Percentiles rank a stretch among this genome's conserved stretches.
Conservation (phyloP, 2,888 invertebrate species). For the Timandra comae region DNA sequence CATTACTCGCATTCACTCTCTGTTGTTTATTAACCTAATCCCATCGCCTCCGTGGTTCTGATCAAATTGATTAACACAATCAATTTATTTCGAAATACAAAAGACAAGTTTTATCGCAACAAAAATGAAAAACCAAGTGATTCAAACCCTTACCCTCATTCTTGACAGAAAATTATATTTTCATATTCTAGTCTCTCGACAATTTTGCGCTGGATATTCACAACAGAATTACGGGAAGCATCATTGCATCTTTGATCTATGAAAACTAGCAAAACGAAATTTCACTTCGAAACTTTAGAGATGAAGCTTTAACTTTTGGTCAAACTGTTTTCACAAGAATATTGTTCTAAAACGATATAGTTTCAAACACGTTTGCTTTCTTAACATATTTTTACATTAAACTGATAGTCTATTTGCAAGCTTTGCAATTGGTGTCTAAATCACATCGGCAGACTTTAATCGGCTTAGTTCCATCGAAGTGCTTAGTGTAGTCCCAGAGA, state of each 20-base stretch:
- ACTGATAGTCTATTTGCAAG: slow-evolving; percentile 29
- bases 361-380: slow-evolving; percentile 5
- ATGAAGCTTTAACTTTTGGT: slow-evolving; percentile 24
- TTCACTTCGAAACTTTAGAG: slow-evolving; percentile 22
- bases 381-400: slow-evolving; percentile 4
- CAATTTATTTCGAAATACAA: too few species aligned
- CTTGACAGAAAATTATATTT: slow-evolving; percentile 11
- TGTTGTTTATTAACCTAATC: slow-evolving; percentile 20
- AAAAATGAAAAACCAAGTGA: too few species aligned
- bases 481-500: slow-evolving; percentile 50
- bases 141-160: too few species aligned
- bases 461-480: slow-evolving; percentile 45
- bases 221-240: slow-evolving; percentile 8
- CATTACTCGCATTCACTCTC: slow-evolving; percentile 15
- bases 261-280: slow-evolving; percentile 26
- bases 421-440: slow-evolving; percentile 39
- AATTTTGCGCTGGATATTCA: slow-evolving; percentile 4
- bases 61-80: slow-evolving; percentile 19
- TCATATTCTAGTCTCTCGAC: slow-evolving; percentile 9
- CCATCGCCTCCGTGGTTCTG: slow-evolving; percentile 13
- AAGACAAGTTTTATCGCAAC: too few species aligned
- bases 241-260: slow-evolving; percentile 15
- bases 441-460: slow-evolving; percentile 53
- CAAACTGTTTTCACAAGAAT: slow-evolving; percentile 22
- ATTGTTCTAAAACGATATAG: slow-evolving; percentile 9